A percentile compares a stretch with the other conserved stretches of the same genome.
Evolutionary conservation across 1,140 invertebrate genomes (phyloP).

Genomic region (Oedothorax gibbosus): DNA sequence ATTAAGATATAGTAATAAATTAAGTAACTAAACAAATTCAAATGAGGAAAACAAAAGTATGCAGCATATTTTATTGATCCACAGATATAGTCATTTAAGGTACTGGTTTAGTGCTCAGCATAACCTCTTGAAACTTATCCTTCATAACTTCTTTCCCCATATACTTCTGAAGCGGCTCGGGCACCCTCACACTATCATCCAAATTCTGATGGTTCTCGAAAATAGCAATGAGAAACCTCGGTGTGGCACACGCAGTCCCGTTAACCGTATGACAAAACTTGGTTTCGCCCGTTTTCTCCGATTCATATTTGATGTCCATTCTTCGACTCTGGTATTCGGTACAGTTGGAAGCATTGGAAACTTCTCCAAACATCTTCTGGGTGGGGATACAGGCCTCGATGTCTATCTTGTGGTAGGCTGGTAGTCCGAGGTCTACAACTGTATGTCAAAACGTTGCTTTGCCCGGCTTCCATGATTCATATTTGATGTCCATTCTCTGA

Average conservation of each 20-base stretch:
- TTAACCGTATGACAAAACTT: constrained; percentile 88
- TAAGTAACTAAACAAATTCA: too few species aligned
- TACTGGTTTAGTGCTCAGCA: constrained; percentile 28
- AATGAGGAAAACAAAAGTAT: background rate
- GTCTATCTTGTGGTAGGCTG: constrained; percentile 94
- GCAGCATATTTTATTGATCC: background rate
- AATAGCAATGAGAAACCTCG: constrained; percentile 88
- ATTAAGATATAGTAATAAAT: too few species aligned
- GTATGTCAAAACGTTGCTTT: constrained; percentile 68
- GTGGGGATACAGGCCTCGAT: constrained; percentile 98
- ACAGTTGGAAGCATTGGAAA: constrained; percentile 98
- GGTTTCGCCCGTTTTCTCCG: constrained; percentile 65
- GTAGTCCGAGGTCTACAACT: constrained; percentile 88
- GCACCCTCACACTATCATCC: constrained; percentile 70
- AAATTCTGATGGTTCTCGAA: constrained; percentile 83
- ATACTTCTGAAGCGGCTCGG: constrained; percentile 65
- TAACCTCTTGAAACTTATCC: constrained; percentile 25
- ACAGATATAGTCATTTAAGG: background rate
- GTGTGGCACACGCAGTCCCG: constrained; percentile 95
- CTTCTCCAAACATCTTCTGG: constrained; percentile 85
- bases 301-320: constrained; percentile 82
- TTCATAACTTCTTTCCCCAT: constrained; percentile 37
- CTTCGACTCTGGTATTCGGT: constrained; percentile 93
- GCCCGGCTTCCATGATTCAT: too few species aligned
- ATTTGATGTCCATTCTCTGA: too few species aligned